Base-by-base conservation (phyloP, 2,797 vertebrate genomes). In the Pseudochirops corinnae region DNA sequence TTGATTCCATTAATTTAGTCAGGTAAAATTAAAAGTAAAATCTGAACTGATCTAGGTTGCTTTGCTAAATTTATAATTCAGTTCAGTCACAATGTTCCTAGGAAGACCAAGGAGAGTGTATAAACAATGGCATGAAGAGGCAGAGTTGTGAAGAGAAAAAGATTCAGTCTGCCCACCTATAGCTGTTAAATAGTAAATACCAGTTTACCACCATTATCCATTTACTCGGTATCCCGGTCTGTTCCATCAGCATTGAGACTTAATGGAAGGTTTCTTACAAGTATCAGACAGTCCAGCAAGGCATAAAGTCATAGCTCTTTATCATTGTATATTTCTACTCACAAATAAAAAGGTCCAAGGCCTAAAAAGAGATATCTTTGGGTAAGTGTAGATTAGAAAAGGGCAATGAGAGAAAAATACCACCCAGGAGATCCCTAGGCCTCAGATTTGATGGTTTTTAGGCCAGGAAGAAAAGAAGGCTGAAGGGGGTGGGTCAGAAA, bases 11-110 rank as follows among this genome's bases (percentile, higher is more conserved):
- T 18, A 18, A 14, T 26, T 94, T 87, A 87, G 16, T 87, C 2
- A 24, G n/a, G 6, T 50, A 46, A 67, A 60, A 91, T 50, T 95
- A 90, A 92, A 29, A 16, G 14, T 91, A 55, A 94, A 90, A 16
- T n/a, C 39, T 50, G 16, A 11, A 56, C 60, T 55, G 0, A 58
- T 93, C 2, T 33, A 28, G 60, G 92, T 50, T 93, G 82, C 60
- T 58, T 55, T 53, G 31, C 28, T 67, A 92, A 67, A 55, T 33
- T 46, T 55, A 53, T 53, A 90, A 33, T 55, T 93, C 46, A 55
- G 93, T 94, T 96, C 60, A 74, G 53, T 82, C n/a, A 24, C n/a
- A 82, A 21, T 82, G 18, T 46, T 82, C n/a, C 67, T 46, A 46
- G 16, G n/a, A 74, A 74, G 62, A 39, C 18, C 21, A 46, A 82